These are phyloP conservation scores for Alosa sapidissima DNA, from an alignment of 2,797 vertebrate genomes.

Conservation along the genomic window DNA sequence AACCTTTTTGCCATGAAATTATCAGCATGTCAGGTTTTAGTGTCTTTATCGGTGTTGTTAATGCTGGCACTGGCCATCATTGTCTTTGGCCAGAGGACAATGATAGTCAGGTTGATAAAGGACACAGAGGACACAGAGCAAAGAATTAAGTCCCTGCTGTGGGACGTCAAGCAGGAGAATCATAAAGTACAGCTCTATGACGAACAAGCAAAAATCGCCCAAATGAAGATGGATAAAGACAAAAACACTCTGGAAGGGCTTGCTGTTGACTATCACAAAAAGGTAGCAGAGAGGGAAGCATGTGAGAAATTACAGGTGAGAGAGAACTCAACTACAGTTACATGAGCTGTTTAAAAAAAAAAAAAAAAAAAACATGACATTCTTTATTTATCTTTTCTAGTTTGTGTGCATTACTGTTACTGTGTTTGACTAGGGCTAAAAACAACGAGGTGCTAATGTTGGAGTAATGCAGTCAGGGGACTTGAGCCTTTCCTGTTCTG, in stretches of 20 bases:
- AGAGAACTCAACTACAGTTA: background rate
- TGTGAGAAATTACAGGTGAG: background rate
- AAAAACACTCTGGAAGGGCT: background rate
- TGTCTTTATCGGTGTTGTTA: background rate
- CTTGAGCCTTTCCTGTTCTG: background rate
- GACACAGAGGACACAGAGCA: background rate
- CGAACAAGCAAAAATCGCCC: background rate
- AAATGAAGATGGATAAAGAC: too few relatives aligned
- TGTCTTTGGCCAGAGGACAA: background rate
- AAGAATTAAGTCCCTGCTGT: background rate
- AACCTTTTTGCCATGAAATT: background rate
- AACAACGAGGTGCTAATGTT: background rate
- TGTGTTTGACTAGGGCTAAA: background rate
- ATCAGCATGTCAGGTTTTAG: background rate
- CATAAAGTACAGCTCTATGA: background rate
- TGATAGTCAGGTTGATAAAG: background rate
- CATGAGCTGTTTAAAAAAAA: background rate
- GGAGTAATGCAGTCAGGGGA: background rate
- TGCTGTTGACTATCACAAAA: background rate
- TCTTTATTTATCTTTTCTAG: too few relatives aligned
- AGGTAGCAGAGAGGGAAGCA: background rate
- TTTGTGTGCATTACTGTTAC: too few relatives aligned
- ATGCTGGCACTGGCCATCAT: background rate
- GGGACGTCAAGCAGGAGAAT: too few relatives aligned
- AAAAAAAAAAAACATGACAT: too few relatives aligned